A percentile compares a stretch with the other conserved stretches of the same genome.
phyloP scores from a whole-genome alignment of 2,797 vertebrate species.

The Okamejei kenojei region DNA sequence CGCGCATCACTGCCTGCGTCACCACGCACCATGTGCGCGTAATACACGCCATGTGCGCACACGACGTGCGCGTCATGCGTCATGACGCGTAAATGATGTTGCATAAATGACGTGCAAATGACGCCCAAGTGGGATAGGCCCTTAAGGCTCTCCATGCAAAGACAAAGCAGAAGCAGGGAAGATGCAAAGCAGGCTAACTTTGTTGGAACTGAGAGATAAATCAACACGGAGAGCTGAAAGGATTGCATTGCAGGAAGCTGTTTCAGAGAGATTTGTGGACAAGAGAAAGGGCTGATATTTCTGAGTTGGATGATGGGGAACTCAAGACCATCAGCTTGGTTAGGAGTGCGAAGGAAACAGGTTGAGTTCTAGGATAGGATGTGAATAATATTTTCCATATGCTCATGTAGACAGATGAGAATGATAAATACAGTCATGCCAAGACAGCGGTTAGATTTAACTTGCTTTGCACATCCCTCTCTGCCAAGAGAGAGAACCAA shows the following conservation, averaged over 20 bases:
- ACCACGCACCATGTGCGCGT: too few relatives aligned
- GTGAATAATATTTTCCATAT: too few relatives aligned
- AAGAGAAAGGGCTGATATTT: not conserved
- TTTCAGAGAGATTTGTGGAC: not conserved
- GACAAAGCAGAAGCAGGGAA: not conserved
- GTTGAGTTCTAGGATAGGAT: not conserved
- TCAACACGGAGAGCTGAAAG: not conserved
- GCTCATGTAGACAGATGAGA: not conserved
- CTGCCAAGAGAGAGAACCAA: not conserved
- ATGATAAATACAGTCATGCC: not conserved
- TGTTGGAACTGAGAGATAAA: not conserved
- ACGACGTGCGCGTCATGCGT: too few relatives aligned
- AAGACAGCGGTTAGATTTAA: not conserved
- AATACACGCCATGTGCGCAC: too few relatives aligned
- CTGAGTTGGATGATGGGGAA: not conserved
- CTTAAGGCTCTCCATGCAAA: not conserved
- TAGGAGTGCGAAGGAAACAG: not conserved
- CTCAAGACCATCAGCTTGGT: not conserved
- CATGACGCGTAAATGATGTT: too few relatives aligned
- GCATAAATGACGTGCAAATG: too few relatives aligned
- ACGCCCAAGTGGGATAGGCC: too few relatives aligned
- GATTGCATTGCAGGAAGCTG: not conserved
- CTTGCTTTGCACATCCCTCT: not conserved
- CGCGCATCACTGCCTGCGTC: too few relatives aligned
- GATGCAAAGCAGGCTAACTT: not conserved